phyloP scores from a whole-genome alignment of 2,888 invertebrate genomes.

The Polia nebulosa region DNA sequence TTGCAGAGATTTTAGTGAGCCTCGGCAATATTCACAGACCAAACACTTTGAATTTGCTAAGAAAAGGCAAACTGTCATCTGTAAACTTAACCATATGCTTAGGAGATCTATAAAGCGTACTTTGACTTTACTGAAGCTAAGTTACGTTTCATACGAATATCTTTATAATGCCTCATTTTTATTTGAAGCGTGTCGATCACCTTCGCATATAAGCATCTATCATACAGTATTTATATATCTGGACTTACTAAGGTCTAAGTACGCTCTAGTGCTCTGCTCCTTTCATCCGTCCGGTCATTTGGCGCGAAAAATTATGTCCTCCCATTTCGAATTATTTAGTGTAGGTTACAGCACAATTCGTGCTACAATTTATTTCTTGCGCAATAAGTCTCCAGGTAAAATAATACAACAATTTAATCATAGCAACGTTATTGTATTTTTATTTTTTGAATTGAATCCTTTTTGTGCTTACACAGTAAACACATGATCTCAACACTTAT shows the following conservation, averaged over 20 bases:
- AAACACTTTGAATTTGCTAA: background rate
- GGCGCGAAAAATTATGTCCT: background rate
- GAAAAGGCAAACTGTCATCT: background rate
- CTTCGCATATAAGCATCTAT: background rate
- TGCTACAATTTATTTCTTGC: conserved; percentile 16
- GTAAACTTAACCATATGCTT: background rate
- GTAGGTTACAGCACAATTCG: background rate
- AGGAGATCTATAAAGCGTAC: background rate
- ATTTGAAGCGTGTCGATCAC: background rate
- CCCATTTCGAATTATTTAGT: background rate
- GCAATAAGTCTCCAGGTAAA: conserved; percentile 59
- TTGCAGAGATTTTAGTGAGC: background rate
- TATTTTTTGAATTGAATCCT: conserved; percentile 92
- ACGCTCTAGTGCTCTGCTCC: background rate
- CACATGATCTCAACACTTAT: conserved; percentile 93
- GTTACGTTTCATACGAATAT: no score
- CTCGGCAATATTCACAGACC: no score
- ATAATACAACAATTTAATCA: conserved; percentile 88
- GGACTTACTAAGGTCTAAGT: no score
- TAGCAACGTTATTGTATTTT: conserved; percentile 94
- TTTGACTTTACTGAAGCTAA: background rate
- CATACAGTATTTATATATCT: no score
- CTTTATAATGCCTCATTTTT: background rate
- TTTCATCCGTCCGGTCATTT: no score
- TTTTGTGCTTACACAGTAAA: conserved; percentile 94